These are phyloP conservation scores for Tilapia sparmanii DNA, from an alignment of 2,113 vertebrate species.

Conservation along the genomic window DNA sequence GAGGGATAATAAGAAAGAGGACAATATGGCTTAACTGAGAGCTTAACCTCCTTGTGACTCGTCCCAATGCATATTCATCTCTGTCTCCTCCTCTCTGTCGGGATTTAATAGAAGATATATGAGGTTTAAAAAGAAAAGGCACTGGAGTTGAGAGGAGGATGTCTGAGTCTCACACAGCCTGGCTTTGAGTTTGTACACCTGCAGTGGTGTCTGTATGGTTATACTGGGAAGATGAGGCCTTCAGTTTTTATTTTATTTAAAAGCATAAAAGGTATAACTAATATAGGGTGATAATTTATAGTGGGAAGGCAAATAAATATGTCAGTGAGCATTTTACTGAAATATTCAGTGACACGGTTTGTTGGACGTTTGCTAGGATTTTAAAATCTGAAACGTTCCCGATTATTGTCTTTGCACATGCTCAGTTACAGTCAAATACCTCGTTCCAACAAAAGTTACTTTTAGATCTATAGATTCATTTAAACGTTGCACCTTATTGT, in stretches of 20 bases:
- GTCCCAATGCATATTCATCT: not conserved
- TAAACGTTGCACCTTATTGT: not conserved
- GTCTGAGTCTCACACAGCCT: not conserved
- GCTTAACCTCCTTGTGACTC: slow-evolving; percentile 6
- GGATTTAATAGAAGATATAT: not conserved
- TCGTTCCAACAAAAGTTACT: not conserved
- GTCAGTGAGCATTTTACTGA: not conserved
- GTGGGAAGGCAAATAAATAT: rapidly evolving
- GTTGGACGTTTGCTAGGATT: not conserved
- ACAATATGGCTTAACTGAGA: not conserved
- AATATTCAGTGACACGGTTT: not conserved
- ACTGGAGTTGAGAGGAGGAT: rapidly evolving
- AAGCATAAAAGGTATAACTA: rapidly evolving
- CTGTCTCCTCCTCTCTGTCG: not conserved
- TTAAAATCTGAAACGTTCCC: not conserved
- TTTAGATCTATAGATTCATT: not conserved
- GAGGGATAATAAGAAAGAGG: not conserved
- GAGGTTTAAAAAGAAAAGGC: not conserved
- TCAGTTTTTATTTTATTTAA: not conserved
- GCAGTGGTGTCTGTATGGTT: not conserved
- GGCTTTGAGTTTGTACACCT: not conserved
- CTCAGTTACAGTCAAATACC: not conserved
- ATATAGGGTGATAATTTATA: not conserved
- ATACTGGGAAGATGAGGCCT: not conserved
- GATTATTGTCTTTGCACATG: not conserved